Evolutionary conservation across 2,797 vertebrate genomes (phyloP), one percentile per base, ranked within the genome.

Genomic region (Loris lydekkerianus): DNA sequence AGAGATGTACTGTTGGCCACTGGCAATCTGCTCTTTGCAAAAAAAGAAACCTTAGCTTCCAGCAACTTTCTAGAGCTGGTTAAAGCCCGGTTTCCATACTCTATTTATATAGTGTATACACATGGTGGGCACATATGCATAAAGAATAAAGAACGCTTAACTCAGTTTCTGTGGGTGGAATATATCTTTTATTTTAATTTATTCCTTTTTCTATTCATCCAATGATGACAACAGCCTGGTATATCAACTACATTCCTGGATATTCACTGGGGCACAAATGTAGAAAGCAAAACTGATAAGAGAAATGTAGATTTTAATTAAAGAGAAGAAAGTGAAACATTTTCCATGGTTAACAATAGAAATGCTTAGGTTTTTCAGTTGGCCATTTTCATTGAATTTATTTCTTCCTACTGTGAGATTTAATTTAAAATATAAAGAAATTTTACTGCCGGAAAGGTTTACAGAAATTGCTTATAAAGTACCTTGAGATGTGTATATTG

Each of bases 381-480:
- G 49, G 27, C 17, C 58, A 15, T 89, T 95, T 96, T 94, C 63
- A 92, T 10, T 89, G 40, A 95, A 75, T 73, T 96, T 81, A 53
- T 67, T 84, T 93, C 65, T 83, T 93, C 34, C 43, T 86, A 85
- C 43, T 87, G 5, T 86, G 72, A 92, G 53, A 95, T 92, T 88
- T 96, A 92, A 89, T 96, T 94, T 94, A 96, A 95, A 91, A 84
- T 85, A 5, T 76, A 82, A 91, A 89, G 70, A 60, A 80, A 86
- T 84, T 37, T 73, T 75, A 67, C 49, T 76, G 18, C 31, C 9
- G 31, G 29, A 86, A 91, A 86, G 1, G 3, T 73, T 89, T 91
- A 85, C 14, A 94, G 23, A 86, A 90, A 83, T 53, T 86, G 29
- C 34, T 95, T 92, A 81, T 11, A 86, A 94, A 93, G 93, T 89